These are phyloP conservation scores for Oxyura jamaicensis DNA, from an alignment of 2,113 vertebrate species.

Conservation along the genomic window DNA sequence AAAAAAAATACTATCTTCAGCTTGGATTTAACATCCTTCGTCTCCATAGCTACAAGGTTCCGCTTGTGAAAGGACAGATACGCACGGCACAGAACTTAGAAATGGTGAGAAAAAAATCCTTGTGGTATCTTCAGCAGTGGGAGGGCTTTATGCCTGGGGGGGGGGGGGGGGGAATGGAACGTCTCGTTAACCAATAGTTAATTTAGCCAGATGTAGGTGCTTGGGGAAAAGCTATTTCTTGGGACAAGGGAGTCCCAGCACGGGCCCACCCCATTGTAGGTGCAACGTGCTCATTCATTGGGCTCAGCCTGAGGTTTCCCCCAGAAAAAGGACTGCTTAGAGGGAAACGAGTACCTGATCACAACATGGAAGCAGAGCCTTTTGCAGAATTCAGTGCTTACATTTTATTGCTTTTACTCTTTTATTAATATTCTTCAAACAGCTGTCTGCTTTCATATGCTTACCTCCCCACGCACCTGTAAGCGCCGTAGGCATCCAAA, in stretches of 20 bases:
- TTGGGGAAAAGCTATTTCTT: neutral
- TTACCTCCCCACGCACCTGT: accelerated
- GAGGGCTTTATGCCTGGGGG: neutral
- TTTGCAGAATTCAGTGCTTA: neutral
- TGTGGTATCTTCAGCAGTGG: neutral
- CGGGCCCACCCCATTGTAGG: accelerated
- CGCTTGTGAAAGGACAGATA: constrained; percentile 50
- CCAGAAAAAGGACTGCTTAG: neutral
- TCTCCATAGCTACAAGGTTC: constrained; percentile 75
- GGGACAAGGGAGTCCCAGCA: neutral
- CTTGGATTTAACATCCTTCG: constrained; percentile 55
- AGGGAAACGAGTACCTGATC: neutral
- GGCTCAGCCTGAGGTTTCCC: neutral
- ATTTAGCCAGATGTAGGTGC: neutral
- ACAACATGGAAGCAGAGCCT: neutral
- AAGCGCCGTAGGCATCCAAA: neutral
- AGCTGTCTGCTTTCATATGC: accelerated
- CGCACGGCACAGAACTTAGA: constrained; percentile 8
- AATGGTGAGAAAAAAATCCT: neutral
- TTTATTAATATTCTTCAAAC: neutral
- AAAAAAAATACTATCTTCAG: constrained; percentile 28
- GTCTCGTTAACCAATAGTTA: neutral
- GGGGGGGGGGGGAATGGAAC: neutral
- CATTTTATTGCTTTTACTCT: neutral
- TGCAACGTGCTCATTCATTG: neutral